phyloP scores from a whole-genome alignment of 92 coral and sea anemone species.

The Heliopora coerulea region DNA sequence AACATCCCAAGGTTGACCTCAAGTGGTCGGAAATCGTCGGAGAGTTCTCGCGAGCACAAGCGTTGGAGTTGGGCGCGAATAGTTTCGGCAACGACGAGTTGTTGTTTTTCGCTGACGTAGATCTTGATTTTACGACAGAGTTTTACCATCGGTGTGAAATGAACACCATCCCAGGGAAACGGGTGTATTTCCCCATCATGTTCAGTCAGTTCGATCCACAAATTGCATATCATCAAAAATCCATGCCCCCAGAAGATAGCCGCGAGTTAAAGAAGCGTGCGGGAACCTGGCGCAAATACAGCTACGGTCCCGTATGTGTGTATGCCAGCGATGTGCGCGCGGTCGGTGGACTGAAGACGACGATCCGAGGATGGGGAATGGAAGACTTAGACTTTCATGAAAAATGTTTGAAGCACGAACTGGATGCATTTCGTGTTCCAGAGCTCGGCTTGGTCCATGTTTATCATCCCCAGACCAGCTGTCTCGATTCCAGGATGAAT shows the following conservation, averaged over 20 bases:
- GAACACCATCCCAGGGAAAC: slow-evolving; percentile 77
- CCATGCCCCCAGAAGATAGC: slow-evolving; percentile 24
- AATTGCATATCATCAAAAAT: slow-evolving; percentile 56
- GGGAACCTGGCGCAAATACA: slow-evolving; percentile 93
- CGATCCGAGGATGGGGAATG: slow-evolving; percentile 94
- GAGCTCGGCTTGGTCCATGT: slow-evolving; percentile 93
- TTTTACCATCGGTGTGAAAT: slow-evolving; percentile 88
- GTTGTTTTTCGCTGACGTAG: slow-evolving; percentile 91
- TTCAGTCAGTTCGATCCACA: slow-evolving; percentile 87
- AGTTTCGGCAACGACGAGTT: slow-evolving; percentile 73
- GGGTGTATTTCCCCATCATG: slow-evolving; percentile 91
- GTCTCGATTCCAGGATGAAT: slow-evolving; percentile 27
- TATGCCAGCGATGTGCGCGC: slow-evolving; percentile 75
- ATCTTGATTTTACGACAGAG: slow-evolving; percentile 70
- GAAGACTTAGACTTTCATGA: slow-evolving; percentile 93
- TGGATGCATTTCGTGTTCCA: slow-evolving; percentile 77
- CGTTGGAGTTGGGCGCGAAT: slow-evolving; percentile 82
- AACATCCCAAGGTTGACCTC: slow-evolving; percentile 70
- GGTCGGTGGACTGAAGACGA: slow-evolving; percentile 94
- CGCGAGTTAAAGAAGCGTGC: slow-evolving; percentile 62
- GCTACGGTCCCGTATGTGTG: slow-evolving; percentile 85
- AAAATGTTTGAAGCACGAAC: slow-evolving; percentile 71
- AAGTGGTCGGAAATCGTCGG: slow-evolving; percentile 90
- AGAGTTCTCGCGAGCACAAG: slow-evolving; percentile 86
- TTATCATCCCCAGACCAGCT: slow-evolving; percentile 56